Percentiles rank a stretch among this genome's conserved stretches.
Evolutionary conservation across 2,888 invertebrate genomes (phyloP).

Genomic region (Amphipyra berbera): DNA sequence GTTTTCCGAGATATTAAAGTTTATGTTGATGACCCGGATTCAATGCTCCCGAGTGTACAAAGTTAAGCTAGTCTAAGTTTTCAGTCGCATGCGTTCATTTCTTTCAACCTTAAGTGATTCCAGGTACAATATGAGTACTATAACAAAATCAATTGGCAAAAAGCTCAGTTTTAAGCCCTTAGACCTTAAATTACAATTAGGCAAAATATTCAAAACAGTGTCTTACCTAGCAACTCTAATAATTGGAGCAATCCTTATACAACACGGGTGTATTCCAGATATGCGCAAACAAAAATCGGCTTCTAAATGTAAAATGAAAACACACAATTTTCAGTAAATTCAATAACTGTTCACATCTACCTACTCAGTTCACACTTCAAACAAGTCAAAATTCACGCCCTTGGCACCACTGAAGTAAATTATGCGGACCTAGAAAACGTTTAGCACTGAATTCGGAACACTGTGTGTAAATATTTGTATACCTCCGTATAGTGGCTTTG

Average conservation of each 20-base stretch:
- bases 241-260: slow-evolving; percentile 60
- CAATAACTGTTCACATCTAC: slow-evolving; percentile 72
- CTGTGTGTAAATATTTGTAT: slow-evolving; percentile 69
- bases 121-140: too few relatives aligned
- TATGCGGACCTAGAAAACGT: slow-evolving; percentile 80
- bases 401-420: slow-evolving; percentile 83
- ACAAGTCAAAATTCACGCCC: slow-evolving; percentile 84
- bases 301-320: slow-evolving; percentile 47
- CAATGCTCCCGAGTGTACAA: too few relatives aligned
- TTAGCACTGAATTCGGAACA: slow-evolving; percentile 85
- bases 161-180: background rate
- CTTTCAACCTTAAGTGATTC: too few relatives aligned
- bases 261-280: slow-evolving; percentile 49
- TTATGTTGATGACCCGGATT: too few relatives aligned
- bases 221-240: slow-evolving; percentile 53
- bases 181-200: background rate
- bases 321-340: slow-evolving; percentile 67
- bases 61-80: too few relatives aligned
- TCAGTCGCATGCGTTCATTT: too few relatives aligned
- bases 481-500: slow-evolving; percentile 36
- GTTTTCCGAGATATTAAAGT: too few relatives aligned
- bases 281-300: slow-evolving; percentile 44
- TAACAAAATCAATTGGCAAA: background rate
- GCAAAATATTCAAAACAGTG: slow-evolving; percentile 9
- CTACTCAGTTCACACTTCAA: slow-evolving; percentile 81